These are phyloP conservation scores for Scytalopus superciliaris DNA, from an alignment of 2,113 vertebrate genomes.

Conservation along the genomic window DNA sequence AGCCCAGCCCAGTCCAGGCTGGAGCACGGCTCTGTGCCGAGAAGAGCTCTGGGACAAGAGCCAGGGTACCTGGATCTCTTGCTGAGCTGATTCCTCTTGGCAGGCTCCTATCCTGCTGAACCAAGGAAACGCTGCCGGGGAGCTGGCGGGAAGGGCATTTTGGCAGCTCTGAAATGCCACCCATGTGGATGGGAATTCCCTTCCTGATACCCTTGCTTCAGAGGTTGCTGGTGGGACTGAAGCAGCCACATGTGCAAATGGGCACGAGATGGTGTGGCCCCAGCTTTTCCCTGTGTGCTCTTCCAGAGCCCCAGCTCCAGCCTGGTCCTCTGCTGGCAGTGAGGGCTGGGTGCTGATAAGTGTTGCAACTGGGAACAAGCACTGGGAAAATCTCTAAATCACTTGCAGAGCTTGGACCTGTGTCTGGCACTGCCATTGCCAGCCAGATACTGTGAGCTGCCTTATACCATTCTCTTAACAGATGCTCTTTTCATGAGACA, in stretches of 20 bases:
- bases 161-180: constrained; percentile 57
- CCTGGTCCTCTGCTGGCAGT: background rate
- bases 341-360: background rate
- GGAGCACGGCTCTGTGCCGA: background rate
- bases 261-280: background rate
- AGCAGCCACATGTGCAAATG: background rate
- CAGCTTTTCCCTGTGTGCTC: background rate
- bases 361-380: background rate
- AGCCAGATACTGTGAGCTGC: background rate
- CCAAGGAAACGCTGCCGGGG: background rate
- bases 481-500: background rate
- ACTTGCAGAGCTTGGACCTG: background rate
- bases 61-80: constrained; percentile 51
- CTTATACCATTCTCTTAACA: background rate
- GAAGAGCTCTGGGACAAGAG: constrained; percentile 38
- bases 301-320: background rate
- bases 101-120: constrained; percentile 44
- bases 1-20: background rate
- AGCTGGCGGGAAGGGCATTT: constrained; percentile 1
- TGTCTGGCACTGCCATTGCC: background rate
- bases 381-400: background rate
- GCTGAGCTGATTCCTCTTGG: constrained; percentile 37
- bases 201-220: constrained; percentile 32
- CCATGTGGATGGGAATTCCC: constrained; percentile 47
- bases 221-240: background rate